Base-by-base conservation (phyloP, 1,140 invertebrate species). In the Orius insidiosus region DNA sequence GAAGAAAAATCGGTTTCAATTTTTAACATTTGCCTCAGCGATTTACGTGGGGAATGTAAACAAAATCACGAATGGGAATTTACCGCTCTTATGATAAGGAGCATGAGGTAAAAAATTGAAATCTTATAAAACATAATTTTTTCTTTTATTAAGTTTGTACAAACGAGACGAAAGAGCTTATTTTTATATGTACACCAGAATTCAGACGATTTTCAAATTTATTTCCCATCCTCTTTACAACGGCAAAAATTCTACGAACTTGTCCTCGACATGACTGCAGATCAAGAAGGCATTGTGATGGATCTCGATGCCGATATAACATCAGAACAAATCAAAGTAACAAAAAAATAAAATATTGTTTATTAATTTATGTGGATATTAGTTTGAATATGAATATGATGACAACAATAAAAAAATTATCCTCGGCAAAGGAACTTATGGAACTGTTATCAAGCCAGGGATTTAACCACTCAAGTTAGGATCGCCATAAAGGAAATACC, bases 141-240 rank as follows among this genome's bases (percentile, higher is more conserved):
- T 46, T 54, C 48, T 53, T 57, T 50, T 55, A 57, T 65, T 34
- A 58, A 82, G 85, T 61, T 68, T 94, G 36, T 98, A 96, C 62
- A 97, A 96, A 63, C 71, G 92, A 43, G 94, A 98, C 63, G 86
- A 93, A 58, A 68, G 9, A 95, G 92, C 47, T 69, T 98, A 1
- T 98, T 97, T 64, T 69, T 99, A 0, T 99, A 98, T 63, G 94
- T 98, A 15, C 85, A 94, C 61, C 84, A 96, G 60, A 97, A 97
- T 58, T 96, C 90, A 5, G 90, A 96, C 60, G 93, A 97, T 67
- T 98, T 98, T 67, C 94, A 98, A 74, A 93, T 98, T 66, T 97
- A 85, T 61, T 85, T 99, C 52, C 90, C 95, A 8, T 96, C 90
- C 0, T 73, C 79, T 39, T 54, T 74, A 37, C 87, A 85, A 62